Conservation (phyloP, 2,113 vertebrate species). For the Pundamilia nyererei region DNA sequence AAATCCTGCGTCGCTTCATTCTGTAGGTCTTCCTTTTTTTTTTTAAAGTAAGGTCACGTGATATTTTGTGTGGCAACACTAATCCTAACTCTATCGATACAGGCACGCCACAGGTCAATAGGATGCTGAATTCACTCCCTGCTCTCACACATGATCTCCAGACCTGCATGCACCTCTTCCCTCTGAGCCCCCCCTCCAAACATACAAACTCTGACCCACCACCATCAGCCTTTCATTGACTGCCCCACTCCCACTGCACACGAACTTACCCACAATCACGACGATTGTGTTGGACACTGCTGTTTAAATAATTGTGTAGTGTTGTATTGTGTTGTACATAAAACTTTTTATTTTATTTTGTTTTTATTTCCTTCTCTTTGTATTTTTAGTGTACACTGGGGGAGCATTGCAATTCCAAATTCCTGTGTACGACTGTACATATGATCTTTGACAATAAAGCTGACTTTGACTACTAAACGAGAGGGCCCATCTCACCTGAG, state of each 20-base stretch:
- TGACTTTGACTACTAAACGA: background rate
- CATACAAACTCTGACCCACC: background rate
- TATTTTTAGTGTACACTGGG: background rate
- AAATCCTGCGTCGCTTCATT: background rate
- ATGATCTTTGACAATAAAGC: background rate
- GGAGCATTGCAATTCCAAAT: background rate
- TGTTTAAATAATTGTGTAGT: background rate
- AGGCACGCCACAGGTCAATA: background rate
- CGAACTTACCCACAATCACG: background rate
- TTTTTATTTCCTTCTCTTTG: background rate
- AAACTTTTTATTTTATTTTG: background rate
- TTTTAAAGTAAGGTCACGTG: background rate
- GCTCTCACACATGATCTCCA: background rate
- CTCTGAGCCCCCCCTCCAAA: background rate
- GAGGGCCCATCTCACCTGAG: background rate
- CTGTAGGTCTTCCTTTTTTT: background rate
- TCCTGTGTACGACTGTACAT: background rate
- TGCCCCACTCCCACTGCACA: background rate
- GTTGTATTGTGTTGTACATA: background rate
- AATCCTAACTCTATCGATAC: background rate
- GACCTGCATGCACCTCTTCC: background rate
- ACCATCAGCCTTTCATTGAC: background rate
- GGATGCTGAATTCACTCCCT: background rate
- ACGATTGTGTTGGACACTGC: background rate
- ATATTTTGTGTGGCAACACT: background rate